These are phyloP conservation scores for Drosophila aldrichi DNA, from an alignment of 2,888 invertebrate species.

Conservation along the genomic window DNA sequence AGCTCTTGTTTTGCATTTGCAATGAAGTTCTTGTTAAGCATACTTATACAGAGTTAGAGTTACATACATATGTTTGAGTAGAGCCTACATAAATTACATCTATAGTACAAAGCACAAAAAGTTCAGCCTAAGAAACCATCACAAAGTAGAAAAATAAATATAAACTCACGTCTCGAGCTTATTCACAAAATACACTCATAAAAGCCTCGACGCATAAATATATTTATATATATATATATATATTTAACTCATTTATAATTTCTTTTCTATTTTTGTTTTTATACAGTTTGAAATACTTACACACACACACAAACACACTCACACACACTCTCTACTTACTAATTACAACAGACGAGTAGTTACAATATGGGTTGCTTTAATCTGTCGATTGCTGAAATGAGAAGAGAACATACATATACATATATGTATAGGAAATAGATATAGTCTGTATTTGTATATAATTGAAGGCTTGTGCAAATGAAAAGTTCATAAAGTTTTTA, in stretches of 20 bases:
- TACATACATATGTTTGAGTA: constrained; percentile 45
- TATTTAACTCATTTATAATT: constrained; percentile 26
- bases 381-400: constrained; percentile 29
- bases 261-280: neutral
- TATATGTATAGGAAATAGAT: constrained; percentile 3
- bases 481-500: constrained; percentile 45
- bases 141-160: constrained; percentile 81
- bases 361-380: constrained; percentile 21
- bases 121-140: constrained; percentile 81
- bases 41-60: constrained; percentile 30
- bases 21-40: constrained; percentile 23
- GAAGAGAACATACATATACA: neutral
- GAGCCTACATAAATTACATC: constrained; percentile 66
- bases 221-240: constrained; percentile 6
- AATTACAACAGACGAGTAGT: constrained; percentile 46
- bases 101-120: constrained; percentile 71
- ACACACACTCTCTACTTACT: constrained; percentile 31
- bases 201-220: constrained; percentile 25
- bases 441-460: constrained; percentile 3
- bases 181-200: constrained; percentile 31
- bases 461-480: constrained; percentile 29
- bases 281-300: constrained; percentile 28
- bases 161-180: constrained; percentile 56
- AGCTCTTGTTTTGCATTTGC: constrained; percentile 18
- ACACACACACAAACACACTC: constrained; percentile 15